phyloP scores from a whole-genome alignment of 2,888 invertebrate genomes.

The Venustoraphidia nigricollis region DNA sequence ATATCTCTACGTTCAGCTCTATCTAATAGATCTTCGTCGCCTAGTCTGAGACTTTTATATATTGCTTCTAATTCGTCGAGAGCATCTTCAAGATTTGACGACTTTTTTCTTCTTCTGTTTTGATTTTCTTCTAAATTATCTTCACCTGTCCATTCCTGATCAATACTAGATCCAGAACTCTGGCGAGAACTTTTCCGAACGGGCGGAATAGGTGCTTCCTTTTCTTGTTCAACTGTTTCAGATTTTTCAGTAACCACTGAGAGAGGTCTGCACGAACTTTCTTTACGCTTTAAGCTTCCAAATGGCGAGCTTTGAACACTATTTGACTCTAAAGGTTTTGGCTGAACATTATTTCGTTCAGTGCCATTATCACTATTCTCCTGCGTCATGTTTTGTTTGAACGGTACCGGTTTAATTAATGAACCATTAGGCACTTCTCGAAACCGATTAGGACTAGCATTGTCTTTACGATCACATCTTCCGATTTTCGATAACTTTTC shows the following conservation, averaged over 20 bases:
- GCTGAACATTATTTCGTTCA: no score
- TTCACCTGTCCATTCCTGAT: constrained; percentile 11
- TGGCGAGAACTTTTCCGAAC: constrained; percentile 19
- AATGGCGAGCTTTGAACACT: background rate
- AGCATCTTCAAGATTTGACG: constrained; percentile 74
- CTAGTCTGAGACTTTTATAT: constrained; percentile 71
- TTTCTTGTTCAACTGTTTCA: constrained; percentile 10
- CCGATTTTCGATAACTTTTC: background rate
- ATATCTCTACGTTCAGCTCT: constrained; percentile 59
- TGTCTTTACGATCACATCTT: no score
- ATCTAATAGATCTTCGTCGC: constrained; percentile 67
- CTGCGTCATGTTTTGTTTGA: no score
- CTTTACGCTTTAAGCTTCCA: background rate
- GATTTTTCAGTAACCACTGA: constrained; percentile 18
- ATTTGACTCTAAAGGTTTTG: no score
- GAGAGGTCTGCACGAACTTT: constrained; percentile 13
- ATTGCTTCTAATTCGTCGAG: constrained; percentile 83
- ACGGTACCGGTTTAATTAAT: no score
- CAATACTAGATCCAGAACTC: constrained; percentile 13
- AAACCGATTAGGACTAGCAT: no score
- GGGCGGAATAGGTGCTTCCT: constrained; percentile 18
- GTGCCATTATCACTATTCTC: no score
- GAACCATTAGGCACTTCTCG: no score
- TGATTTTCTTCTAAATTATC: no score
- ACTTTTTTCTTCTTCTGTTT: constrained; percentile 37